Base-by-base conservation (phyloP, 2,797 vertebrate genomes). In the Pygocentrus nattereri region DNA sequence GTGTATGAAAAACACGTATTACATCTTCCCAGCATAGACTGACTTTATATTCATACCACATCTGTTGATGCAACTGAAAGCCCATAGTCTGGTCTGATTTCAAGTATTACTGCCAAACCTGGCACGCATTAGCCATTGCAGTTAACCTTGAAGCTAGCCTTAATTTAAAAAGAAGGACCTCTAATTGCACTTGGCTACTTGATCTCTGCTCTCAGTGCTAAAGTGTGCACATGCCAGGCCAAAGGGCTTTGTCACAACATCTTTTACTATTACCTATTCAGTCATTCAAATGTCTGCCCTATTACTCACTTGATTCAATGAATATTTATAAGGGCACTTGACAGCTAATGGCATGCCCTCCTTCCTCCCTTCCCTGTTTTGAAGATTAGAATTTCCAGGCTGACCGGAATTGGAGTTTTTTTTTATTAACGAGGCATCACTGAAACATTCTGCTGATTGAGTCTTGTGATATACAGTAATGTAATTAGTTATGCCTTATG, bases 371-470 rank as follows among this genome's bases (percentile, higher is more conserved):
- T 31, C 30, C 19, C 23, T 52, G 47, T 31, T 71, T 30, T 27
- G 44, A 7, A 54, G 70, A 72, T 54, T 54, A 72, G 30, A 58
- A 58, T 38, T 56, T 58, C 31, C 52, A 38, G 13, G 30, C 52
- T 56, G 50, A 30, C 18, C 52, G 58, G n/a, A 12, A 58, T 18
- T 58, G 27, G 11, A 38, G 50, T 69, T 25, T 47, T 69, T 68
- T 25, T 44, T 68, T 44, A 23, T 69, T 69, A 44, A 49, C 16
- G n/a, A 69, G 41, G 21, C 5, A 97, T 99, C 81, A 98, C 98
- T 88, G 97, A 97, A 15, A 96, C 97, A 88, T 98, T 99, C 1
- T 97, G 97, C 50, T 74, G 71, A 74, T 73, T 34, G 71, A 30
- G 19, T 38, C 15, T 58, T 74, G 52, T 74, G 71, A 58, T 38